These are phyloP conservation scores for Podabrus alpinus DNA, from an alignment of 2,888 invertebrate species.

Conservation along the genomic window DNA sequence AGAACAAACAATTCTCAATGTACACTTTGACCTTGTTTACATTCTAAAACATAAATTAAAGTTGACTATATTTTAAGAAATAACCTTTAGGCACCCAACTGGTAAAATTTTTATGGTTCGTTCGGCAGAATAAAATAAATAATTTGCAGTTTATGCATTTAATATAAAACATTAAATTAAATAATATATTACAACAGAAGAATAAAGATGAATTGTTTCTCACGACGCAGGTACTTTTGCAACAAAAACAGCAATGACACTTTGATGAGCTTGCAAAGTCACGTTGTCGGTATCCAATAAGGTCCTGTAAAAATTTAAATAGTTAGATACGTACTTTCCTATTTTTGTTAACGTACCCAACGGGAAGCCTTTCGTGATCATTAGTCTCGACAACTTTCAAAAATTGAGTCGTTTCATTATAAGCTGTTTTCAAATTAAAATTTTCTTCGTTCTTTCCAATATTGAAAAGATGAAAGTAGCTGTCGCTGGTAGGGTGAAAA, in stretches of 20 bases:
- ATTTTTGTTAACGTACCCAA: slow-evolving; percentile 18
- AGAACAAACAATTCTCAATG: no score
- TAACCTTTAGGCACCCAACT: no score
- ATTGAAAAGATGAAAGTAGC: slow-evolving; percentile 42
- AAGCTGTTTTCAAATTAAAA: slow-evolving; percentile 59
- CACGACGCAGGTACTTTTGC: neutral
- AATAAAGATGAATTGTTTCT: no score
- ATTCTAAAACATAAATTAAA: no score
- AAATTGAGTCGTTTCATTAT: neutral
- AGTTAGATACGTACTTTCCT: slow-evolving; percentile 20
- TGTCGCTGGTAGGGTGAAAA: slow-evolving; percentile 22
- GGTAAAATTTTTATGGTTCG: no score
- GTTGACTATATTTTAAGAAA: no score
- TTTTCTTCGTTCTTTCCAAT: slow-evolving; percentile 58
- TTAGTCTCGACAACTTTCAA: slow-evolving; percentile 20
- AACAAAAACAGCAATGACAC: slow-evolving; percentile 11
- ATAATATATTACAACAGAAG: no score
- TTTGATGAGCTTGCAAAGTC: slow-evolving; percentile 53
- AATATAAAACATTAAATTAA: no score
- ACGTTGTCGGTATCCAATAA: slow-evolving; percentile 48
- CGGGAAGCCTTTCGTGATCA: neutral
- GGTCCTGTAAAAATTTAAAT: slow-evolving; percentile 51
- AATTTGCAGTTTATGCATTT: no score
- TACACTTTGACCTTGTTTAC: no score
- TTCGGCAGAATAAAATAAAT: no score